Evolutionary conservation across 1,140 invertebrate genomes (phyloP).

Genomic region (Papilio machaon): DNA sequence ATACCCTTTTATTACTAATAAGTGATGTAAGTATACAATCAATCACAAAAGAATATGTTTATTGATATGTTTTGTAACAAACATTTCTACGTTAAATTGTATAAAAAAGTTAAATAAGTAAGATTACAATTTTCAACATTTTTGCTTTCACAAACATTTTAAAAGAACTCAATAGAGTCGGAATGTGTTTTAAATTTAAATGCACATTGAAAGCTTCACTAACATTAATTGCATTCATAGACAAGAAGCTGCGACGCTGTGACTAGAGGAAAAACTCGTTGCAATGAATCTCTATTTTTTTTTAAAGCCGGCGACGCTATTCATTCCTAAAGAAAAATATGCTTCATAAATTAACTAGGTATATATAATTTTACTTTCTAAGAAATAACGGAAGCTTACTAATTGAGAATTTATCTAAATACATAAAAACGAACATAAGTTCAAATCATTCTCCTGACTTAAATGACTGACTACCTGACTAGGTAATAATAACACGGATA

Average conservation of each 20-base stretch:
- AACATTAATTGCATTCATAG: slow-evolving; percentile 19
- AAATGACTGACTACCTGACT: too few relatives aligned
- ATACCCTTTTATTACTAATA: too few relatives aligned
- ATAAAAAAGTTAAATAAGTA: not conserved
- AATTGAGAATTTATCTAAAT: too few relatives aligned
- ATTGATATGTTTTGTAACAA: not conserved
- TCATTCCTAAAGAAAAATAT: not conserved
- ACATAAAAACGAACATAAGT: too few relatives aligned
- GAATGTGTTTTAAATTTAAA: slow-evolving; percentile 10
- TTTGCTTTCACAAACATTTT: not conserved
- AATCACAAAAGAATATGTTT: not conserved
- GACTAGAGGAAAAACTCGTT: not conserved
- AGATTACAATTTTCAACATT: not conserved
- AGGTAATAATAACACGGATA: not conserved
- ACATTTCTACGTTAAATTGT: not conserved
- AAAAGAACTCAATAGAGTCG: slow-evolving; percentile 9
- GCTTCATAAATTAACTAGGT: slow-evolving; percentile 4
- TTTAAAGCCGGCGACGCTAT: not conserved
- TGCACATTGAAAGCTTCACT: not conserved
- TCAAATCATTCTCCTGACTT: too few relatives aligned
- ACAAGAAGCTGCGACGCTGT: slow-evolving; percentile 7
- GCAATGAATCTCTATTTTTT: slow-evolving; percentile 5
- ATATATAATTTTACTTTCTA: not conserved
- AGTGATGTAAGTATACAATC: too few relatives aligned
- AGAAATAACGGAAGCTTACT: not conserved